Base-by-base conservation (phyloP, 2,888 invertebrate species). In the Orchesellides sinensis region DNA sequence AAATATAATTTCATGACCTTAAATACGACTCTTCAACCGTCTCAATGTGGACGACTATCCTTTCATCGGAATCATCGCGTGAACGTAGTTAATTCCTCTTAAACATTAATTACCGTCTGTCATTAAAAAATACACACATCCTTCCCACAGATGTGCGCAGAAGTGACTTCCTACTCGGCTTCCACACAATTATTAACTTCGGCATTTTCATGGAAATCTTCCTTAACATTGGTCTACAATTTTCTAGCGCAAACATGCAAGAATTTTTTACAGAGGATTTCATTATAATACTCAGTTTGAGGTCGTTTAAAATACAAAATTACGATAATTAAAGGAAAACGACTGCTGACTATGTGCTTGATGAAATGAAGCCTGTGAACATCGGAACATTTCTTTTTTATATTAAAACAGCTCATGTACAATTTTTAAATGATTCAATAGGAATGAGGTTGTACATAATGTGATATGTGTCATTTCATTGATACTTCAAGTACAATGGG, bases 21-120 rank as follows among this genome's bases (percentile, higher is more conserved):
- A 72, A 54, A 49, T 75, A 25, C 14, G 32, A 45, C 63, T 78
- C 69, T 49, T 61, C 35, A 59, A 68, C 77, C 68, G 68, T 78
- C 77, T 78, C 65, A 32, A 29, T 27, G 25, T 40, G 25, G 45
- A 56, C 25, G 35, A 3, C 25, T 19, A 27, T 66, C 40, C 23
- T 74, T 59, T 49, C 68, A 81, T 74, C 75, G 82, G 82, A 82
- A 69, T 74, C 74, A 69, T 82, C 75, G 82, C 82, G 82, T 82
- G 82, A 82, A 82, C 56, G 45, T 74, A 54, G 21, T 82, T 82
- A 82, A 82, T 82, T 82, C 82, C 82, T 82, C 63, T 74, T 68
- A 72, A 81, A 74, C 81, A 81, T 82, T 82, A 82, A 82, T 82
- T 82, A 82, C 82, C 69, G 70, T 75, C 73, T 82, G 75, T 69